phyloP scores from a whole-genome alignment of 2,797 vertebrate genomes.

The Urosaurus nigricauda region DNA sequence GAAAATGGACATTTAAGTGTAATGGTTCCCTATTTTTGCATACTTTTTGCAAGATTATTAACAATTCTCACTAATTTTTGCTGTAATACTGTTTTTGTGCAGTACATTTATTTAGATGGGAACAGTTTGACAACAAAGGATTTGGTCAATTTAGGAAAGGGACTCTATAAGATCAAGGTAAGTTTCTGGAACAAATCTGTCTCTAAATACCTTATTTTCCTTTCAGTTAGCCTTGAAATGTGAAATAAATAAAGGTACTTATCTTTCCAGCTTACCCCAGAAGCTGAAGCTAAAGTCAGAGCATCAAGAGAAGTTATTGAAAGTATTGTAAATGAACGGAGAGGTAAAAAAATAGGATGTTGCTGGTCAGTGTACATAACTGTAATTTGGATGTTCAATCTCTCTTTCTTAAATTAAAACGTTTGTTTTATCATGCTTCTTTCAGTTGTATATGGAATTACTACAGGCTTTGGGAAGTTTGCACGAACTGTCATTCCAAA shows the following conservation, averaged over 20 bases:
- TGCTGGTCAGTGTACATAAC: not conserved
- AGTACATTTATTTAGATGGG: slow-evolving; percentile 93
- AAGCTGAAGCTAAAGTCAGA: slow-evolving; percentile 88
- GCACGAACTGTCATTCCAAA: slow-evolving; percentile 94
- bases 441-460: slow-evolving; percentile 98
- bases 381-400: fast-evolving
- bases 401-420: slow-evolving; percentile 25
- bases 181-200: not conserved
- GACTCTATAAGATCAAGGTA: slow-evolving; percentile 97
- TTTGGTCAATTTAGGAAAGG: slow-evolving; percentile 91
- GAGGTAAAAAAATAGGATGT: slow-evolving; percentile 77
- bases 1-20: not conserved
- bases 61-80: slow-evolving; percentile 1
- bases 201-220: not conserved
- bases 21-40: not conserved
- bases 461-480: slow-evolving; percentile 98
- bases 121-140: slow-evolving; percentile 90
- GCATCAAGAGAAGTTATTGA: slow-evolving; percentile 92
- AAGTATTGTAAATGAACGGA: slow-evolving; percentile 93
- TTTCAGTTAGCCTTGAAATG: not conserved
- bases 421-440: slow-evolving; percentile 21
- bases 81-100: slow-evolving; percentile 56
- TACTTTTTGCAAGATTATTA: not conserved
- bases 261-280: slow-evolving; percentile 83
- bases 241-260: slow-evolving; percentile 33